Conservation (phyloP, 2,113 vertebrate species). For the Brienomyrus longianalis region DNA sequence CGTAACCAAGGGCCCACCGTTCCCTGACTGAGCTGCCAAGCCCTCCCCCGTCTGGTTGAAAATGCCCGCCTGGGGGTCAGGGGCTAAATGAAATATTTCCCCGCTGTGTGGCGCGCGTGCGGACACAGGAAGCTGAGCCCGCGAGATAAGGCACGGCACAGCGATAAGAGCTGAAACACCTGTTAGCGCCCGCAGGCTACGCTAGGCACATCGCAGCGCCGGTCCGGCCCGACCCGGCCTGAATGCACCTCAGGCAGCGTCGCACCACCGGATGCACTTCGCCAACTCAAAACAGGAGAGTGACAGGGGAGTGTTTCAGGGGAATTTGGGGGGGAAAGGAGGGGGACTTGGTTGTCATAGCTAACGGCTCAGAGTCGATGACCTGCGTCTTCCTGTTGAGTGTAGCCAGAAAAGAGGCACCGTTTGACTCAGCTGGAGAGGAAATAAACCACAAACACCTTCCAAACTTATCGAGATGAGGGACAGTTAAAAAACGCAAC, state of each 20-base stretch:
- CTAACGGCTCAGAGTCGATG: slow-evolving; percentile 59
- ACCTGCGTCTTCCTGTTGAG: slow-evolving; percentile 59
- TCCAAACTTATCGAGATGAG: not conserved
- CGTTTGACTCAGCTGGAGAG: slow-evolving; percentile 67
- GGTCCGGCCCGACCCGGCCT: not conserved
- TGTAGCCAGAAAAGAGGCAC: slow-evolving; percentile 56
- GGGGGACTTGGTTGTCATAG: slow-evolving; percentile 36
- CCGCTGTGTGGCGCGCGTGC: slow-evolving; percentile 50
- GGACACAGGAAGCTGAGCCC: slow-evolving; percentile 65
- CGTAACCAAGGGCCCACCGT: not conserved
- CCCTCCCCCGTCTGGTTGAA: not conserved
- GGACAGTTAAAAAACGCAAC: not conserved
- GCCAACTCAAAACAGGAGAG: slow-evolving; percentile 8
- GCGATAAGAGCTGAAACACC: slow-evolving; percentile 63
- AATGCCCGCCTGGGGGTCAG: slow-evolving; percentile 45
- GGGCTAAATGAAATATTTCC: slow-evolving; percentile 68
- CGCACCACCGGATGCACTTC: not conserved
- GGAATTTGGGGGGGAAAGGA: slow-evolving; percentile 16
- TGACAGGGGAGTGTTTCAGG: not conserved
- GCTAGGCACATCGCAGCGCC: not conserved
- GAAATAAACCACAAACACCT: not conserved
- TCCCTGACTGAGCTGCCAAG: not conserved
- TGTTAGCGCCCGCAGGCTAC: slow-evolving; percentile 44
- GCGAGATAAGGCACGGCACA: slow-evolving; percentile 58
- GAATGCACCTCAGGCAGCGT: not conserved